Evolutionary conservation across 2,113 vertebrate species (phyloP), one percentile per base, ranked within the genome.

Genomic region (Potamarius usumacintae): DNA sequence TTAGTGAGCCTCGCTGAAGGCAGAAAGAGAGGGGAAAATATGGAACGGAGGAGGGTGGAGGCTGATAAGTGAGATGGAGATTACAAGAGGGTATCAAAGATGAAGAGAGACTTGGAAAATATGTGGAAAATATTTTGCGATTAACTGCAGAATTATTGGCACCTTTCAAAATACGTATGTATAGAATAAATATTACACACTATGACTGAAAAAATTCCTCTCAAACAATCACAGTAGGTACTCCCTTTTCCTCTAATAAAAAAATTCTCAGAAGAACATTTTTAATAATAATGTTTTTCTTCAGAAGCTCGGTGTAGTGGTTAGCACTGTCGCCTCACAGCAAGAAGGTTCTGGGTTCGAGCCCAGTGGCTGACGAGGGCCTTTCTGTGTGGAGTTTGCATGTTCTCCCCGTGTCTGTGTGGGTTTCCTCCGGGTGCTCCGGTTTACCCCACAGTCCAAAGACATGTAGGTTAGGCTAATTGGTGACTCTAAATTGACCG

Each of bases 1-100:
- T 90, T 86, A 84, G 84, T 57, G 72, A 84, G 69, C 58, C 48
- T 85, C 42, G 8, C 79, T 76, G 88, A 85, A 80, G 72, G 82
- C 65, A 53, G 65, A 78, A 53, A 67, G 69, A 48, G 79, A 22
- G 48, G 17, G n/a, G 86, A 85, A 78, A 87, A 15, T 0, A 71
- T n/a, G 7, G 55, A 50, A 84, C 82, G 88, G 20, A 67, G 63
- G 74, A 89, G 58, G 42, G 85, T 81, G 55, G 85, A 84, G 86
- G 86, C 88, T 85, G 85, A 84, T 34, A 30, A 76, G 65, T 67
- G 77, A 88, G 80, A 82, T 55, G 9, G 81, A 87, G 74, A 74
- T 82, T 50, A 55, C 52, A 83, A 87, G 69, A 84, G 60, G 27
- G 17, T n/a, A 79, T 72, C 14, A 53, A 65, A 18, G 20, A 80